phyloP scores from a whole-genome alignment of 1,140 invertebrate species.

The Macrocentrus cingulum region DNA sequence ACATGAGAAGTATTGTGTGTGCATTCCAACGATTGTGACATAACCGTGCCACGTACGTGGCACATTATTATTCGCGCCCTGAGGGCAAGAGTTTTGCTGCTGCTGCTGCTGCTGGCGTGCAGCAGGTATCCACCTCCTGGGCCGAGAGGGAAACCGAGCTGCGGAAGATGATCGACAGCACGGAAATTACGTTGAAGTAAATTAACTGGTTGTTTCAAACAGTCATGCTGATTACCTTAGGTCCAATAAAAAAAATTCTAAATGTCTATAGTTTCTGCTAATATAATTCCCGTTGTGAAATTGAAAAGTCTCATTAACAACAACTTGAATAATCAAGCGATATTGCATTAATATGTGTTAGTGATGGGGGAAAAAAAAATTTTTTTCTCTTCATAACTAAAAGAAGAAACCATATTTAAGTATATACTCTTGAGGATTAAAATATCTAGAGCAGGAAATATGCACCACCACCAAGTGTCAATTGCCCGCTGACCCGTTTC shows the following conservation, averaged over 20 bases:
- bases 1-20: constrained; percentile 17
- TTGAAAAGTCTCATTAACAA: no score
- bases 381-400: no score
- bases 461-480: constrained; percentile 3
- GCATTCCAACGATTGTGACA: constrained; percentile 26
- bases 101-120: no score
- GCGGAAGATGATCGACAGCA: constrained; percentile 16
- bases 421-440: no score
- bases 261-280: background rate
- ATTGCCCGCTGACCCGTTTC: constrained; percentile 11
- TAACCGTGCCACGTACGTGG: constrained; percentile 26
- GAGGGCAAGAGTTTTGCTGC: constrained; percentile 13
- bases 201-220: background rate
- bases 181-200: constrained; percentile 17
- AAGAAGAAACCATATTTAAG: no score
- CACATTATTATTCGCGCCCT: constrained; percentile 25
- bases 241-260: background rate
- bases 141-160: constrained; percentile 9
- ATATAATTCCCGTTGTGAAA: no score
- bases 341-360: no score
- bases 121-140: background rate
- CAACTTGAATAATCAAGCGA: no score
- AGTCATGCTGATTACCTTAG: background rate
- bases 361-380: no score
- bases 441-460: no score